Evolutionary conservation across 1,140 invertebrate species (phyloP).

Genomic region (Adelges cooleyi): DNA sequence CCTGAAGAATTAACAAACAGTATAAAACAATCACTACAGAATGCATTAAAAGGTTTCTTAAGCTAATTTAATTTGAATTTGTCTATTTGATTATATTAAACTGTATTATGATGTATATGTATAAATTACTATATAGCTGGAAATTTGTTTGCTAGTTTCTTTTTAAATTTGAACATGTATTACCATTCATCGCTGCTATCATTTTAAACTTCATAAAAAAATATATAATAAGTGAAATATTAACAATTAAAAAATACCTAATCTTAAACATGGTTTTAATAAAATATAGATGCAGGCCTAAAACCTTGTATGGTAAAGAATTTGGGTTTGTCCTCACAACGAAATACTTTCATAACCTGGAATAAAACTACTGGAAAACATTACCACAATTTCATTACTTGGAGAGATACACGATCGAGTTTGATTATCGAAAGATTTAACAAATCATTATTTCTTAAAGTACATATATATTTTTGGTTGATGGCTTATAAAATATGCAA

Average conservation of each 20-base stretch:
- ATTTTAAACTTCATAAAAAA: no score
- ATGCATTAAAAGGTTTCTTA: conserved; percentile 18
- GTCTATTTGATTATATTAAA: no score
- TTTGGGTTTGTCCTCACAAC: conserved; percentile 77
- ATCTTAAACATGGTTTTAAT: no score
- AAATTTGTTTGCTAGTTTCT: no score
- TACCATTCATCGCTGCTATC: no score
- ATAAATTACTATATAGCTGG: no score
- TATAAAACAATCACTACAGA: conserved; percentile 2
- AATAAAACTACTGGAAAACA: conserved; percentile 62
- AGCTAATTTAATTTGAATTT: no score
- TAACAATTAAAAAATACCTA: no score
- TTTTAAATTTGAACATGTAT: no score
- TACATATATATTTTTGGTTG: conserved; percentile 35
- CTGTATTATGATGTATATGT: no score
- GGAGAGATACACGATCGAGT: conserved; percentile 84
- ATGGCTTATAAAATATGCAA: no score
- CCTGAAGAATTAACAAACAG: background rate
- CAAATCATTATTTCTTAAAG: conserved; percentile 61
- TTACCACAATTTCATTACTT: conserved; percentile 90
- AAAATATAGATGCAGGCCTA: background rate
- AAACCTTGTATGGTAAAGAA: conserved; percentile 37
- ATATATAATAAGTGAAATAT: no score
- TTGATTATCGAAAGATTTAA: conserved; percentile 75
- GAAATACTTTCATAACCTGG: conserved; percentile 83